phyloP scores from a whole-genome alignment of 2,888 invertebrate species.

The Gortyna flavago region DNA sequence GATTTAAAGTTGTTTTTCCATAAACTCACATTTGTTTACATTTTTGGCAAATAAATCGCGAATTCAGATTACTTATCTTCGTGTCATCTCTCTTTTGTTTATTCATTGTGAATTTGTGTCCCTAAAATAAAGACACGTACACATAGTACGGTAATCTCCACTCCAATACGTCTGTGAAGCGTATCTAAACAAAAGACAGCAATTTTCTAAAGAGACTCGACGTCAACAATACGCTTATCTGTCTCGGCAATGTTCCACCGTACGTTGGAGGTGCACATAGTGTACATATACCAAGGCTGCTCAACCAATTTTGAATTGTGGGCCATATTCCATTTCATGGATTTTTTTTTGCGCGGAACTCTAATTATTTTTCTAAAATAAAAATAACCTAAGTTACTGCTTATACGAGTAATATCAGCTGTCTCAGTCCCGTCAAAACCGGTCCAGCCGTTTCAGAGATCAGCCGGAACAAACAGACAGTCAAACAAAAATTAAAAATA shows the following conservation, averaged over 20 bases:
- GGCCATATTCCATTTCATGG: neutral
- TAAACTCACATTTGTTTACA: too few species aligned
- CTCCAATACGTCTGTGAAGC: conserved; percentile 24
- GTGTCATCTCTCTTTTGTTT: conserved; percentile 2
- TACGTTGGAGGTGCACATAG: conserved; percentile 18
- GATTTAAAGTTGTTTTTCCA: too few species aligned
- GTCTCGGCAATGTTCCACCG: conserved; percentile 31
- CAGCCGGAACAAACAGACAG: too few species aligned
- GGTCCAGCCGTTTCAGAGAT: too few species aligned
- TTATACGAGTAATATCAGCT: too few species aligned
- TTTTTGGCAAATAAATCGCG: too few species aligned
- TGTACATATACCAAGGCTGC: neutral
- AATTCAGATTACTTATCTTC: too few species aligned
- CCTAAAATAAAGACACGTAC: conserved; percentile 11
- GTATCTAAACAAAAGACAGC: conserved; percentile 47
- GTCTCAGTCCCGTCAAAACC: too few species aligned
- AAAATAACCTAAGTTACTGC: too few species aligned
- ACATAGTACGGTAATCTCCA: conserved; percentile 18
- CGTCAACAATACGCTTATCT: conserved; percentile 44
- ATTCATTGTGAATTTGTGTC: neutral
- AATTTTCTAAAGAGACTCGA: conserved; percentile 41
- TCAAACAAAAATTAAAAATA: too few species aligned
- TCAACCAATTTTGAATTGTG: neutral
- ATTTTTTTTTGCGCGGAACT: too few species aligned
- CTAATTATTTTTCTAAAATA: too few species aligned